Evolutionary conservation across 2,888 invertebrate genomes (phyloP).

Genomic region (Eupelmus urozonus): DNA sequence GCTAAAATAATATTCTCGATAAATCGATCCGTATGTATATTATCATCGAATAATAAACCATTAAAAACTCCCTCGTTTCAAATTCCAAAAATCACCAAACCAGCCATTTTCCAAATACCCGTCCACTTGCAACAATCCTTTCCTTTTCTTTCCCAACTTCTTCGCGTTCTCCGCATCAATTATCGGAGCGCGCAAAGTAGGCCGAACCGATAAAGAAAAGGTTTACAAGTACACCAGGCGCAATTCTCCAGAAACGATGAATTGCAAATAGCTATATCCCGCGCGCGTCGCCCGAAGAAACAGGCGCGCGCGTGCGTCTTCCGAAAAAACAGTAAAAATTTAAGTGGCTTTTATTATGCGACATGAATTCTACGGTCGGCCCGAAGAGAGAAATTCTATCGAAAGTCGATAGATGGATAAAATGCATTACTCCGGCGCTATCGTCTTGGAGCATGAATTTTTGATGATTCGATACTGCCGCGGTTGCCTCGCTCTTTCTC

Average conservation of each 20-base stretch:
- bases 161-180: not conserved
- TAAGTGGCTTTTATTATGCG: slow-evolving; percentile 40
- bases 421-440: not conserved
- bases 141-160: too few species aligned
- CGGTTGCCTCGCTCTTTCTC: too few species aligned
- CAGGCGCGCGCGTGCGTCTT: not conserved
- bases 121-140: too few species aligned
- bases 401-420: slow-evolving; percentile 32
- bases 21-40: too few species aligned
- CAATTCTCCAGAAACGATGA: slow-evolving; percentile 10
- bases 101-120: too few species aligned
- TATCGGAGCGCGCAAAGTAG: slow-evolving; percentile 21
- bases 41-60: too few species aligned
- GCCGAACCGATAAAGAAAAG: slow-evolving; percentile 33
- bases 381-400: slow-evolving; percentile 22
- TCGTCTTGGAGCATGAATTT: slow-evolving; percentile 27
- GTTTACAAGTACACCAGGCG: slow-evolving; percentile 20
- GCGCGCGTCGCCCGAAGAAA: not conserved
- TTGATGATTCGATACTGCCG: slow-evolving; percentile 23
- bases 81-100: too few species aligned
- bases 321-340: slow-evolving; percentile 3
- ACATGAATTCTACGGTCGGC: not conserved
- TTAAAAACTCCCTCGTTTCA: too few species aligned
- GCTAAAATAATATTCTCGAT: too few species aligned
- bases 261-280: slow-evolving; percentile 28